These are phyloP conservation scores for Triplophysa siluroides DNA, from an alignment of 2,113 vertebrate genomes.

Conservation along the genomic window DNA sequence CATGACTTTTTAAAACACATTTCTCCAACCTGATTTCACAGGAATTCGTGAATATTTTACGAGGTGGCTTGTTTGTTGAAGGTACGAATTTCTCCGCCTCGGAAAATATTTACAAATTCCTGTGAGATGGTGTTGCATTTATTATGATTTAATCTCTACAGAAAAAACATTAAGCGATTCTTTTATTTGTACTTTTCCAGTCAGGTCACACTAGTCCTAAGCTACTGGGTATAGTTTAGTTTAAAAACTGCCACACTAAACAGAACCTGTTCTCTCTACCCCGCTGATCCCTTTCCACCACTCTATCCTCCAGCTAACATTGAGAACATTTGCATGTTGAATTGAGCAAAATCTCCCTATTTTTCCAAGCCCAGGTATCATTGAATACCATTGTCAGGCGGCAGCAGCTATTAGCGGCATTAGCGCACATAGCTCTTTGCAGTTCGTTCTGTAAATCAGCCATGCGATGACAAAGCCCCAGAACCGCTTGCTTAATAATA, in stretches of 20 bases:
- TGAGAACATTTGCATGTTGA: conserved; percentile 5
- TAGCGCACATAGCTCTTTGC: conserved; percentile 4
- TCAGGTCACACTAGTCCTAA: no score
- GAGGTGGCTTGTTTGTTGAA: no score
- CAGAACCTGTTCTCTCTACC: background rate
- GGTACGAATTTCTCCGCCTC: no score
- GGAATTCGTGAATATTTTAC: no score
- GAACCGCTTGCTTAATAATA: conserved; percentile 25
- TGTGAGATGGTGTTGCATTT: no score
- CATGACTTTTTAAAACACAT: no score
- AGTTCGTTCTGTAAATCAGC: conserved; percentile 35
- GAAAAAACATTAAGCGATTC: no score
- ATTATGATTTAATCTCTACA: no score
- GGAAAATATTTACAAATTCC: no score
- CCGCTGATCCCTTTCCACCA: background rate
- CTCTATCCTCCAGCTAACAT: background rate
- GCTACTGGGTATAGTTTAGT: no score
- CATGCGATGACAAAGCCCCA: background rate
- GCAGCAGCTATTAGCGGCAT: conserved; percentile 15
- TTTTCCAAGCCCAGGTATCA: background rate
- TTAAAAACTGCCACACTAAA: background rate
- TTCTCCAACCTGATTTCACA: no score
- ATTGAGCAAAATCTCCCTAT: background rate
- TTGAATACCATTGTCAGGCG: background rate
- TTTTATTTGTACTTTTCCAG: no score